Conservation (phyloP, 1,140 invertebrate genomes). For the Sitodiplosis mosellana region DNA sequence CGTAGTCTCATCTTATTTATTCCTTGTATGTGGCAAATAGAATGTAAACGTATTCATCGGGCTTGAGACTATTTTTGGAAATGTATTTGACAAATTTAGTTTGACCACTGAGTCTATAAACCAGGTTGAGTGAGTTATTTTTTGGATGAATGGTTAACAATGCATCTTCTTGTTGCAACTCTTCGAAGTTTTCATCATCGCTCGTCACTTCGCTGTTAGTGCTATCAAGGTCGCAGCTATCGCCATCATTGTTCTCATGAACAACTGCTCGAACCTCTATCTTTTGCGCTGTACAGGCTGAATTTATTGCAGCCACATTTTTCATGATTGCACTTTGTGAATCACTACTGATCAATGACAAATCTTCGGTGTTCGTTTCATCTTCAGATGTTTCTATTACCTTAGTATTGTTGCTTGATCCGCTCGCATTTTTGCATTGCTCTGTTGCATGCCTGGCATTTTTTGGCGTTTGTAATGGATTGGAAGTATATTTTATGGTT, state of each 20-base stretch:
- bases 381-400: no score
- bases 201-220: background rate
- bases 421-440: no score
- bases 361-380: no score
- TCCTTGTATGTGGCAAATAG: constrained; percentile 23
- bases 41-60: constrained; percentile 20
- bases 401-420: no score
- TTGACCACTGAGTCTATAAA: constrained; percentile 40
- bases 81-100: constrained; percentile 44
- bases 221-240: constrained; percentile 13
- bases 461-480: no score
- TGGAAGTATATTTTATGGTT: no score
- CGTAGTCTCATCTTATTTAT: constrained; percentile 7
- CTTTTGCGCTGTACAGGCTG: no score
- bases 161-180: constrained; percentile 10
- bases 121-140: constrained; percentile 45
- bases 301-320: no score
- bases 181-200: constrained; percentile 10
- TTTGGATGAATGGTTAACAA: constrained; percentile 30
- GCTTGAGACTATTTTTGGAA: constrained; percentile 17
- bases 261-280: background rate
- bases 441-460: no score
- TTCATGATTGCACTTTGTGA: no score
- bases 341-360: no score
- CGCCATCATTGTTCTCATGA: no score